Evolutionary conservation across 2,888 invertebrate genomes (phyloP).

Genomic region (Epistrophe eligans): DNA sequence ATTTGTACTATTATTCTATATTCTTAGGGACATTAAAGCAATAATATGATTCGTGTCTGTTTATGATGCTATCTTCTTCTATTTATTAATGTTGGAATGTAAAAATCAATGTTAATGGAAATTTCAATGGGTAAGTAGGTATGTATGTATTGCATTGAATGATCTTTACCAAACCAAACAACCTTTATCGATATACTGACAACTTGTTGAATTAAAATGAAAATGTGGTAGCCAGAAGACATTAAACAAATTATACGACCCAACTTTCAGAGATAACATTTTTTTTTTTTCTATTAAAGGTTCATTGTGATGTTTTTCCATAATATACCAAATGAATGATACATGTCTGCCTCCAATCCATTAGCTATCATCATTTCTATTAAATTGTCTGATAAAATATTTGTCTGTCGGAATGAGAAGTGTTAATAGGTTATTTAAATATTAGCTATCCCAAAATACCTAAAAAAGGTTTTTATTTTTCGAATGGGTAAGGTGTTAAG

Average conservation of each 20-base stretch:
- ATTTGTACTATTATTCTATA: not conserved
- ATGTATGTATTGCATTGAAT: not conserved
- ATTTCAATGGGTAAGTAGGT: not conserved
- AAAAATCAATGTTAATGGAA: conserved; percentile 31
- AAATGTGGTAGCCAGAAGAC: conserved; percentile 48
- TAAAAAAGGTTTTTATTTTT: conserved; percentile 29
- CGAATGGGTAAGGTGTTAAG: not conserved
- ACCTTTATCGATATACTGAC: conserved; percentile 22
- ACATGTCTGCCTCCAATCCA: conserved; percentile 7
- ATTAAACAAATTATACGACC: conserved; percentile 38
- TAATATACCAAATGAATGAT: conserved; percentile 3
- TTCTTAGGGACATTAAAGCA: not conserved
- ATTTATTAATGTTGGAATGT: not conserved
- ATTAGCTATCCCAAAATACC: conserved; percentile 27
- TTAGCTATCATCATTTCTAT: conserved; percentile 31
- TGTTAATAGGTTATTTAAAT: conserved; percentile 59
- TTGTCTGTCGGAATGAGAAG: conserved; percentile 47
- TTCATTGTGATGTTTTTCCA: not conserved
- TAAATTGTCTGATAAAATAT: not conserved
- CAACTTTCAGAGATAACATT: conserved; percentile 1
- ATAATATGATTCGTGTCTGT: not conserved
- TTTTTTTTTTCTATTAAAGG: not conserved
- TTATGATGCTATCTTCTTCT: not conserved
- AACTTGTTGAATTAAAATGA: conserved; percentile 35
- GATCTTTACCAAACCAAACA: conserved; percentile 17